Evolutionary conservation across 1,140 invertebrate genomes (phyloP).

Genomic region (Contarinia nasturtii): DNA sequence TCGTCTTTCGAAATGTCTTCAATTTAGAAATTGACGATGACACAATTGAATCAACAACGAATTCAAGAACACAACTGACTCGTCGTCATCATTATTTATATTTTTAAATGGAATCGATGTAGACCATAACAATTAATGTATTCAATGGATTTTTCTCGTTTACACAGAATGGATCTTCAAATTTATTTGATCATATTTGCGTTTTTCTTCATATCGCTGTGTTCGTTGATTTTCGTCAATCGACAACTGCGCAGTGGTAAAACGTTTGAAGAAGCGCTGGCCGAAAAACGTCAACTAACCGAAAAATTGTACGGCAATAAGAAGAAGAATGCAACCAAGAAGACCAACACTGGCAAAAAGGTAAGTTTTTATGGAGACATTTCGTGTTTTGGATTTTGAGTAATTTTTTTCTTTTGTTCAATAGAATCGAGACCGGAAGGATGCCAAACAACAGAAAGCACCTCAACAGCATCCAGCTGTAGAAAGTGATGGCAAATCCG

Average conservation of each 20-base stretch:
- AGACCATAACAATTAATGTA: too few species aligned
- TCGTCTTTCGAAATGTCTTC: too few species aligned
- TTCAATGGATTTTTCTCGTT: too few species aligned
- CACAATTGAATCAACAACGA: too few species aligned
- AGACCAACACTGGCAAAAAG: conserved; percentile 12
- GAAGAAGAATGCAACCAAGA: conserved; percentile 8
- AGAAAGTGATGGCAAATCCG: conserved; percentile 20
- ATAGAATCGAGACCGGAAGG: conserved; percentile 19
- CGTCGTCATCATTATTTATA: too few species aligned
- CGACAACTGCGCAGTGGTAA: conserved; percentile 19
- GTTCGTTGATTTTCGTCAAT: conserved; percentile 20
- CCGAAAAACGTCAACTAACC: conserved; percentile 18
- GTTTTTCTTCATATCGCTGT: conserved; percentile 20
- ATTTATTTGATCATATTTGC: conserved; percentile 21
- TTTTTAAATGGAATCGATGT: too few species aligned
- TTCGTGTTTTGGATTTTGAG: neutral
- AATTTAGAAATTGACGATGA: too few species aligned
- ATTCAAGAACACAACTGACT: too few species aligned
- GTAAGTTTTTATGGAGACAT: conserved; percentile 7
- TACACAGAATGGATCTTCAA: conserved; percentile 18
- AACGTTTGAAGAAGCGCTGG: conserved; percentile 21
- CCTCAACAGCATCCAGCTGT: conserved; percentile 12
- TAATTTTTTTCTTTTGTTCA: conserved; percentile 1
- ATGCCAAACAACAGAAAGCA: conserved; percentile 14
- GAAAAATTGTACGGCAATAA: conserved; percentile 17